Base-by-base conservation (phyloP, 2,797 vertebrate genomes). In the Gymnoscopelus microlampas region DNA sequence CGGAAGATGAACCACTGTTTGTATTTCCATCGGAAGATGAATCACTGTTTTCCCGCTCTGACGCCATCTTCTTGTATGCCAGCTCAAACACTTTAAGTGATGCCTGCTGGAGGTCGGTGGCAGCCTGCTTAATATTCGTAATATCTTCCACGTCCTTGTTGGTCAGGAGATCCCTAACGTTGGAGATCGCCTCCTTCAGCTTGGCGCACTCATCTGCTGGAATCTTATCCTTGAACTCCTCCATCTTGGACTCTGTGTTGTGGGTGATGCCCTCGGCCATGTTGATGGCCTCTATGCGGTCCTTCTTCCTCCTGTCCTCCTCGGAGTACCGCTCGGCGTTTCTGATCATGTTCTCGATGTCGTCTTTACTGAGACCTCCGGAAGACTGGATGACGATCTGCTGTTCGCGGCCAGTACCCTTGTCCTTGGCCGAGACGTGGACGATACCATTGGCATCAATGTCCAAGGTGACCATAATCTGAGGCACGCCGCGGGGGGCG, bases 11-110 rank as follows among this genome's bases (percentile, higher is more conserved):
- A n/a, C n/a, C n/a, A n/a, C n/a, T n/a, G n/a, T n/a, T n/a, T n/a
- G n/a, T n/a, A n/a, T n/a, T n/a, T n/a, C n/a, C n/a, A n/a, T n/a
- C n/a, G n/a, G n/a, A 93, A 64, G 95, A 93, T 0, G 81, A 83
- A 66, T 79, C 67, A 64, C 75, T 61, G 71, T 67, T n/a, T 57
- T 98, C 97, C 32, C 97, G 91, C 75, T 99, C 97, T 0, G 97
- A 95, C 54, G 98, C 98, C 98, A 99, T 99, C 98, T 99, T 99
- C 92, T 99, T 99, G 89, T 99, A 99, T 23, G 98, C 98, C 93
- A 98, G 96, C 84, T 99, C 98, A 4, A 99, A 99, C 70, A 99
- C 96, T 48, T 99, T 99, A 70, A 99, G 83, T 13, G 98, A 99
- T 0, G 98, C 95, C 79, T 99, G 98, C 88, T 99, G 98, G 74